Evolutionary conservation across 2,113 vertebrate genomes (phyloP).

Genomic region (Saguinus midas): DNA sequence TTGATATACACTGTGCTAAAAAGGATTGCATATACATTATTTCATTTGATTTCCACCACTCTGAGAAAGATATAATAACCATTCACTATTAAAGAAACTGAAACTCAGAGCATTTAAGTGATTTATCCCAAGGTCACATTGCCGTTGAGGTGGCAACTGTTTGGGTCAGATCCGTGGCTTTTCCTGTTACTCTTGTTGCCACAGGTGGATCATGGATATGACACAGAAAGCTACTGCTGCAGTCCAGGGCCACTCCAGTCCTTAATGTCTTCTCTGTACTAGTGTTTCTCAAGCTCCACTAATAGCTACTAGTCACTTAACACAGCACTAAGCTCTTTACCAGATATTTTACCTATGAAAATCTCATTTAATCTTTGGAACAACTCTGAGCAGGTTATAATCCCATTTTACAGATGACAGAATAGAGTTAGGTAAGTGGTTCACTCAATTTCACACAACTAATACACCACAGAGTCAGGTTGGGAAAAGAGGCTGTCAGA

Average conservation of each 20-base stretch:
- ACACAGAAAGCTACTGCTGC: accelerated
- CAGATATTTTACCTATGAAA: not conserved
- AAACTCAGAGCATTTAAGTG: not conserved
- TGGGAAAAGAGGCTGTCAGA: not conserved
- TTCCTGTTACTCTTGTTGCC: not conserved
- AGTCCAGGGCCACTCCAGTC: not conserved
- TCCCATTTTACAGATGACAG: not conserved
- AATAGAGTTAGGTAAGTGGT: not conserved
- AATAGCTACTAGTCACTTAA: not conserved
- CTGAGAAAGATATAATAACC: constrained; percentile 7
- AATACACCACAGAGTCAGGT: not conserved
- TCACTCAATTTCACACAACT: not conserved
- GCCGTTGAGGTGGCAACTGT: not conserved
- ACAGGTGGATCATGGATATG: accelerated
- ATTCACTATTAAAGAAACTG: not conserved
- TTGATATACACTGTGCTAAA: not conserved
- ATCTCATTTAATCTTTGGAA: not conserved
- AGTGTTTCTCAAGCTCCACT: not conserved
- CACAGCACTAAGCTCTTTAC: too few species aligned
- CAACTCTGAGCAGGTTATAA: not conserved
- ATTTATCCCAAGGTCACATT: constrained; percentile 32
- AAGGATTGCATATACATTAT: not conserved
- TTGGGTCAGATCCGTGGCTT: not conserved
- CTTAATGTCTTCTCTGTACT: not conserved
- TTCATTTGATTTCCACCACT: not conserved